Base-by-base conservation (phyloP, 2,888 invertebrate species). In the Zhuqinia jingwanae region DNA sequence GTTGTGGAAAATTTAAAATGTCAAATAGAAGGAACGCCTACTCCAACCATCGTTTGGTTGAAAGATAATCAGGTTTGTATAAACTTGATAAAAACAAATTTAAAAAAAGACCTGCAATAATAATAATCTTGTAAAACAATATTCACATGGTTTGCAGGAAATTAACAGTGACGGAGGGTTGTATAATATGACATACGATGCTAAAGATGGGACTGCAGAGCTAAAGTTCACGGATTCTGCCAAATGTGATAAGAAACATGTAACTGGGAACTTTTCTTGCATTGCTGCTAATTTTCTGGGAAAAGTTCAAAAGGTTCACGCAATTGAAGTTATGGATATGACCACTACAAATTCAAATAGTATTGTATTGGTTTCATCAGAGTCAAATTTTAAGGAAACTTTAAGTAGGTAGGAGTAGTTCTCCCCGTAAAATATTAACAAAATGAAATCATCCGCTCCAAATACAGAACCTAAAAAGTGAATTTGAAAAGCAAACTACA, bases 261-360 rank as follows among this genome's bases (percentile, higher is more conserved):
- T 87, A 17, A 63, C 73, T 47, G 90, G 90, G 22, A 89, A 90
- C 77, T 90, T 89, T 47, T 80, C 90, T 17, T 90, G 90, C 63
- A 82, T 90, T 25, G 90, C 89, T n/a, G 89, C 89, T 27, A 90
- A 90, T 80, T 90, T 90, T 77, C 63, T 90, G 17, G 90, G 90
- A 53, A 56, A 87, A 70, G 87, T 80, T 58, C 80, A 68, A 76
- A 89, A 82, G 80, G 17, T 42, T 75, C 88, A 82, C 45, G 78
- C 25, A 5, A 27, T 79, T 30, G 53, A 45, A 36, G 20, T 30
- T 22, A 15, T 10, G 8, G 68, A 79, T 11, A 10, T 84, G 17
- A 30, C 50, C 15, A 13, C 60, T 47, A 25, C 42, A 2, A 58
- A 15, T 25, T 17, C 47, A 22, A 45, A 2, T 17, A 65, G 1